Conservation (phyloP, 2,113 vertebrate species). For the Aphyosemion australe region DNA sequence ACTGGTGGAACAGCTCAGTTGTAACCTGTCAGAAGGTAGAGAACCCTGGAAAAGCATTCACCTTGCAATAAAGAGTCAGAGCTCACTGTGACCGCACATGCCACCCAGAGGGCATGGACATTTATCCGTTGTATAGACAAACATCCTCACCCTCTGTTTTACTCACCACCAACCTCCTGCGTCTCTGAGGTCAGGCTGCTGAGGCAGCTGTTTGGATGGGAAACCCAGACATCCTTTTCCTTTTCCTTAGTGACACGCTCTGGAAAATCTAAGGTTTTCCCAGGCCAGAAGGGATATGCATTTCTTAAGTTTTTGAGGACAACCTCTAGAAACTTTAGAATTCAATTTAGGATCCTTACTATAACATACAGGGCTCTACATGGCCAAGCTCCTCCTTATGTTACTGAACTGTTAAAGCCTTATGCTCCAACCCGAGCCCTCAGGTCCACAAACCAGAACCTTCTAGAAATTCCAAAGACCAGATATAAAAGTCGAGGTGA, state of each 20-base stretch:
- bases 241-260: background rate
- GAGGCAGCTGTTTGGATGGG: background rate
- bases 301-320: background rate
- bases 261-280: background rate
- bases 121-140: slow-evolving; percentile 12
- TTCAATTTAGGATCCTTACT: no score
- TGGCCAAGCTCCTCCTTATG: no score
- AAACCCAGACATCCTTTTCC: background rate
- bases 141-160: no score
- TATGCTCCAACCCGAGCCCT: no score
- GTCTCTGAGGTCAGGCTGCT: no score
- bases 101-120: slow-evolving; percentile 5
- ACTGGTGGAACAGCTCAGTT: slow-evolving; percentile 25
- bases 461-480: no score
- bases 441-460: no score
- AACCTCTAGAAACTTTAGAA: no score
- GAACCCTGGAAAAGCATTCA: slow-evolving; percentile 38
- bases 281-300: background rate
- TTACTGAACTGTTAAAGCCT: no score
- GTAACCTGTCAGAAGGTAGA: slow-evolving; percentile 40
- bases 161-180: background rate
- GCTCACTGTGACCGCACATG: slow-evolving; percentile 19
- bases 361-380: no score
- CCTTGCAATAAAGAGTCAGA: slow-evolving; percentile 32
- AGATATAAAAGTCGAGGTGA: no score